Evolutionary conservation across 2,888 invertebrate genomes (phyloP).

Genomic region (Ophioninae sp.): DNA sequence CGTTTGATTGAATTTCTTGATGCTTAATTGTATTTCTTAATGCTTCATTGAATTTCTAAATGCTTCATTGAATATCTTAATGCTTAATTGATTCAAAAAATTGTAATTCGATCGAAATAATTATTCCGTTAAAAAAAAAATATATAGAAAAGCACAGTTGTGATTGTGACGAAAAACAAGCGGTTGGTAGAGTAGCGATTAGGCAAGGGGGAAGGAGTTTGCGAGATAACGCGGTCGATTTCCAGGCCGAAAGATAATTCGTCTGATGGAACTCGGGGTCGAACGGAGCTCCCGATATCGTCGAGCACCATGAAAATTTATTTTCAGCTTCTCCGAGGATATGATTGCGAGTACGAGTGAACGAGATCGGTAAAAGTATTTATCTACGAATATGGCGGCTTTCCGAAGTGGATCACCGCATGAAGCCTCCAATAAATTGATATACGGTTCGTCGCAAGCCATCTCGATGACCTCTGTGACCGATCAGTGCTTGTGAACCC

Average conservation of each 20-base stretch:
- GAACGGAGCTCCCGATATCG: conserved; percentile 39
- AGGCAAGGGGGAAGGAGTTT: background rate
- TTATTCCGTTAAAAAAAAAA: background rate
- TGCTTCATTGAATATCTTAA: too few relatives aligned
- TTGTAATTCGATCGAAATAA: too few relatives aligned
- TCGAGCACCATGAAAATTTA: conserved; percentile 26
- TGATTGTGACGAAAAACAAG: background rate
- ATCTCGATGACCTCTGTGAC: conserved; percentile 50
- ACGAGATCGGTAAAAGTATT: background rate
- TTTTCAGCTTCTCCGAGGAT: conserved; percentile 32
- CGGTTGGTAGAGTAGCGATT: background rate
- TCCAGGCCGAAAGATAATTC: conserved; percentile 19
- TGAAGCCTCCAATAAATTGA: conserved; percentile 56
- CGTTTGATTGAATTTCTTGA: too few relatives aligned
- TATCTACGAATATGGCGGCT: conserved; percentile 18
- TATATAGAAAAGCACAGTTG: background rate
- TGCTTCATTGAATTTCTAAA: too few relatives aligned
- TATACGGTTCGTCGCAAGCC: conserved; percentile 55
- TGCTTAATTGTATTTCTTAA: too few relatives aligned
- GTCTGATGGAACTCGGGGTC: conserved; percentile 34
- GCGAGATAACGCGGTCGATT: background rate
- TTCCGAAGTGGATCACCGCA: conserved; percentile 16
- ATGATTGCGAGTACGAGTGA: background rate
- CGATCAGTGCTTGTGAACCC: conserved; percentile 11
- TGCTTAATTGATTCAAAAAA: too few relatives aligned